A percentile compares a stretch with the other conserved stretches of the same genome.
Conservation (phyloP, 2,797 vertebrate species). For the Trichosurus vulpecula region DNA sequence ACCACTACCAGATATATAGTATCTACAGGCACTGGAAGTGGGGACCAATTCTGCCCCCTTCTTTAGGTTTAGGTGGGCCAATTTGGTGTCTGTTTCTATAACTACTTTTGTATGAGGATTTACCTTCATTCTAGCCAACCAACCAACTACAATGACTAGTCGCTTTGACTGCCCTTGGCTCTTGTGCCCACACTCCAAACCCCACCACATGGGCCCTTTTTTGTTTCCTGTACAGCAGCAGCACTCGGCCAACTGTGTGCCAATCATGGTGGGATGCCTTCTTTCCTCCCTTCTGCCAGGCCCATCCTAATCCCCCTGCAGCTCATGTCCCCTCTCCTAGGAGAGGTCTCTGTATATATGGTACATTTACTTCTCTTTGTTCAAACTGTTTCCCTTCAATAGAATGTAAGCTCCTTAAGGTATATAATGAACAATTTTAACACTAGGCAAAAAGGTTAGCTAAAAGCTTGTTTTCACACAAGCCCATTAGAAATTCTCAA, state of each 20-base stretch:
- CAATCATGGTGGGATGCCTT: too few relatives aligned
- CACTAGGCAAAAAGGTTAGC: neutral
- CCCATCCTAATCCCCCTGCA: neutral
- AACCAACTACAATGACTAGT: neutral
- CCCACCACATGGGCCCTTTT: neutral
- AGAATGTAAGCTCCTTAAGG: neutral
- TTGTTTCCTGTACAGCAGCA: neutral
- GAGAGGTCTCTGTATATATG: neutral
- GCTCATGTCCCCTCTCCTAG: neutral
- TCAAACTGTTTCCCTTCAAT: neutral
- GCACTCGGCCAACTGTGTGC: neutral
- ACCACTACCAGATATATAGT: too few relatives aligned
- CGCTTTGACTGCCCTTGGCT: neutral
- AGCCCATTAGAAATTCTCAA: neutral
- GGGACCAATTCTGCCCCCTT: neutral
- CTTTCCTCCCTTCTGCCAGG: neutral
- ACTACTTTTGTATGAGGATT: too few relatives aligned
- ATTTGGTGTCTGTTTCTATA: neutral
- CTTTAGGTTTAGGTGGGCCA: neutral
- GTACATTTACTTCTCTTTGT: neutral
- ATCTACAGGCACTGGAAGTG: too few relatives aligned
- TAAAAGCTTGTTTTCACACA: neutral
- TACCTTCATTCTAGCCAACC: neutral
- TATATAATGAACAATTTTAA: neutral
- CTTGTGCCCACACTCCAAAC: neutral